Evolutionary conservation across 2,113 vertebrate genomes (phyloP).

Genomic region (Ursus arctos): DNA sequence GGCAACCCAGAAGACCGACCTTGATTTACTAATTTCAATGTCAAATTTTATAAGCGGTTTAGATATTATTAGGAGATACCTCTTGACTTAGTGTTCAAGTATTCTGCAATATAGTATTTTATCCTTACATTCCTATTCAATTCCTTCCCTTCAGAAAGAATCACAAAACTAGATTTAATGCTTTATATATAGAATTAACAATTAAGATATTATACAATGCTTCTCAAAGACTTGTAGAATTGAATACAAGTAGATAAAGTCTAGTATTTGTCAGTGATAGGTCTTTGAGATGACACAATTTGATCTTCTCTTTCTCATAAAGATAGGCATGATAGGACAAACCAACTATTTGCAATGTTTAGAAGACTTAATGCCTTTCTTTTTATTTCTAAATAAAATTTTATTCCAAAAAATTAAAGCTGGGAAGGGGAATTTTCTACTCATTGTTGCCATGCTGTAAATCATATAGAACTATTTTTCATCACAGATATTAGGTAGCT

Average conservation of each 20-base stretch:
- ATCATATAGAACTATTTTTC: background rate
- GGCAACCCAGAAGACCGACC: background rate
- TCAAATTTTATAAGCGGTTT: slow-evolving; percentile 25
- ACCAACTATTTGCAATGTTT: background rate
- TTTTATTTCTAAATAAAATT: slow-evolving; percentile 25
- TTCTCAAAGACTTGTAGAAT: background rate
- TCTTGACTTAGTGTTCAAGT: background rate
- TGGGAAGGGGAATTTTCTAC: background rate
- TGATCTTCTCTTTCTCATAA: background rate
- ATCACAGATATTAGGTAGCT: background rate
- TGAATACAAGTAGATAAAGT: background rate
- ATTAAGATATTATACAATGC: background rate
- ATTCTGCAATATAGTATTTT: background rate
- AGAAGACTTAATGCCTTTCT: background rate
- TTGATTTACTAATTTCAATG: slow-evolving; percentile 20
- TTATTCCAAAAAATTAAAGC: slow-evolving; percentile 2
- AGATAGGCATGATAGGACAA: background rate
- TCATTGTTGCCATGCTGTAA: background rate
- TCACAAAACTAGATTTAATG: background rate
- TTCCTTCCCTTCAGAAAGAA: background rate
- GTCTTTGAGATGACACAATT: background rate
- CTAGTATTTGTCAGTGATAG: background rate
- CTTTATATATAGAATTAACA: background rate
- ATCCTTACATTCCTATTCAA: background rate
- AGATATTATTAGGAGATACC: background rate